phyloP scores from a whole-genome alignment of 2,888 invertebrate species.

The Gandaritis pyraliata region DNA sequence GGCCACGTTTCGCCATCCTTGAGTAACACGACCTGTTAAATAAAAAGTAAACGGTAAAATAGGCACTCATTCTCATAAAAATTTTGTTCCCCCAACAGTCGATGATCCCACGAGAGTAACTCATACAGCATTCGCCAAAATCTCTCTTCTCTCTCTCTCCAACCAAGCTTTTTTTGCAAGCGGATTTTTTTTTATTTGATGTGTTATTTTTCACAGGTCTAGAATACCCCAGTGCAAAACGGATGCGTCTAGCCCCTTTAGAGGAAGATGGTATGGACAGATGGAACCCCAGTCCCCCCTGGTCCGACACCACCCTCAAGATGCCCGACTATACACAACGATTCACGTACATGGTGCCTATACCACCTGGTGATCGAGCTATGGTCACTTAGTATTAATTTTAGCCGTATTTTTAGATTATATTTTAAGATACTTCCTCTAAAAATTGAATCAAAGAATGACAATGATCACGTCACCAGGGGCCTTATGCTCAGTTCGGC shows the following conservation, averaged over 20 bases:
- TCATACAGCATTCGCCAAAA: too few relatives aligned
- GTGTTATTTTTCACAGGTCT: conserved; percentile 51
- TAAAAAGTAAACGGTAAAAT: too few relatives aligned
- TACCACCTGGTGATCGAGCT: conserved; percentile 86
- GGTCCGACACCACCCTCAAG: conserved; percentile 93
- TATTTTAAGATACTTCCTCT: background rate
- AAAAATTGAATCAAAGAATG: too few relatives aligned
- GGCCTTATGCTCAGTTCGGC: too few relatives aligned
- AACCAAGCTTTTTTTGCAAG: too few relatives aligned
- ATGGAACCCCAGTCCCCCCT: conserved; percentile 94
- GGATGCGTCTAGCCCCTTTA: conserved; percentile 62
- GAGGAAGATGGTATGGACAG: conserved; percentile 90
- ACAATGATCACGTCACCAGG: too few relatives aligned
- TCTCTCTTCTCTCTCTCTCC: too few relatives aligned
- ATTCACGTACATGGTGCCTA: conserved; percentile 90
- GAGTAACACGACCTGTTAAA: too few relatives aligned
- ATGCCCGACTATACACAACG: conserved; percentile 90
- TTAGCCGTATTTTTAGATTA: background rate
- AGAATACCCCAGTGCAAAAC: conserved; percentile 72
- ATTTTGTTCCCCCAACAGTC: background rate
- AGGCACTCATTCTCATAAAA: too few relatives aligned
- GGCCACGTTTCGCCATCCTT: too few relatives aligned
- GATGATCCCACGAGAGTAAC: too few relatives aligned
- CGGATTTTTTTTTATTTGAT: too few relatives aligned
- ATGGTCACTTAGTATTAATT: conserved; percentile 27